These are phyloP conservation scores for Chrysopilus asiliformis DNA, from an alignment of 2,888 invertebrate species.

Conservation along the genomic window DNA sequence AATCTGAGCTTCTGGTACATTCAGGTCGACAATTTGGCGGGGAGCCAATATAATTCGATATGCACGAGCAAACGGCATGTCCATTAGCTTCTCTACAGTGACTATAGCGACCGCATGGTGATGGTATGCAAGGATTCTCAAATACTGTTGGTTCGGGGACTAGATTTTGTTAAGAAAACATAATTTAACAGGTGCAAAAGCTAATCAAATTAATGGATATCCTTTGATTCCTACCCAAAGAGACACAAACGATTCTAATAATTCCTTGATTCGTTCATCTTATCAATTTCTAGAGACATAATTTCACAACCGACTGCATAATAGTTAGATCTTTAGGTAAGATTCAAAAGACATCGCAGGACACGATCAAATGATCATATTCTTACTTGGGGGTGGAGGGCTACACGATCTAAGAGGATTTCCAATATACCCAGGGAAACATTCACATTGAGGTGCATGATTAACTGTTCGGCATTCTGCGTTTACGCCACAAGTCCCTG, in stretches of 20 bases:
- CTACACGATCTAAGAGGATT: constrained; percentile 43
- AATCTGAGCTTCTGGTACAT: constrained; percentile 72
- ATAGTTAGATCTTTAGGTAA: no score
- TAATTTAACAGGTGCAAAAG: no score
- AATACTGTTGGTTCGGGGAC: no score
- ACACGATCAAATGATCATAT: no score
- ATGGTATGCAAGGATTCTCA: constrained; percentile 46
- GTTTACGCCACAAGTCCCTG: constrained; percentile 69
- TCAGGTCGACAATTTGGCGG: constrained; percentile 69
- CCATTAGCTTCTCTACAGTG: constrained; percentile 56
- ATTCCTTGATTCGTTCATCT: no score
- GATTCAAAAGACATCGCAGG: no score
- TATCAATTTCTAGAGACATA: no score
- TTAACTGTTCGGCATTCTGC: constrained; percentile 56
- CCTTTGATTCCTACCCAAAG: no score
- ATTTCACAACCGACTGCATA: no score
- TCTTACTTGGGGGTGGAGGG: constrained; percentile 30
- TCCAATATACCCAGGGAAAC: constrained; percentile 45
- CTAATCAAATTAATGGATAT: no score
- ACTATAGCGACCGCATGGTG: constrained; percentile 72
- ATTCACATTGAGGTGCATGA: constrained; percentile 52
- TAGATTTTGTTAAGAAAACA: no score
- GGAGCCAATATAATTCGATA: constrained; percentile 61
- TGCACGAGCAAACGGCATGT: constrained; percentile 70
- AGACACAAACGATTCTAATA: no score